phyloP scores from a whole-genome alignment of 2,113 vertebrate species.

The Parus major region DNA sequence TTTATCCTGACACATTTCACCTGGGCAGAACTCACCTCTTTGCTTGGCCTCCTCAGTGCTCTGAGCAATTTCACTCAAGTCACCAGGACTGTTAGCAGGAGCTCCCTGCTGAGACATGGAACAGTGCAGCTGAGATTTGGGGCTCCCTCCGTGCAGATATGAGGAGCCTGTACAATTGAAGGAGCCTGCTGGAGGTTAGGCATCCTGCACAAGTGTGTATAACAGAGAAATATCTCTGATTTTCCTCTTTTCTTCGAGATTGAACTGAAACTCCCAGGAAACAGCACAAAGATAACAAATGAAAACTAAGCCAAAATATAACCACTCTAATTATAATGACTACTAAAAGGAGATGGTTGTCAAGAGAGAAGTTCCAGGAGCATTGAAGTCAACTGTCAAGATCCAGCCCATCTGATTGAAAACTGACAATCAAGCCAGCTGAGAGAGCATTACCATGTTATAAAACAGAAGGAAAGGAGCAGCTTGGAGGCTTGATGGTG shows the following conservation, averaged over 20 bases:
- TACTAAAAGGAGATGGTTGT: neutral
- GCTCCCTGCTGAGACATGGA: neutral
- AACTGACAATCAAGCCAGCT: neutral
- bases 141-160: too few species aligned
- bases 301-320: neutral
- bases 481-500: neutral
- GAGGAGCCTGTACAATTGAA: neutral
- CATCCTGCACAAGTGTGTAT: neutral
- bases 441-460: neutral
- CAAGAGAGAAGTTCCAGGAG: neutral
- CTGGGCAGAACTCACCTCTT: neutral
- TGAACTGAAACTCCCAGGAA: neutral
- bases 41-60: neutral
- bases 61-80: neutral
- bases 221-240: neutral
- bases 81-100: neutral
- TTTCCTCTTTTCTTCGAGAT: neutral
- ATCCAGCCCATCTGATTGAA: neutral
- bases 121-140: neutral
- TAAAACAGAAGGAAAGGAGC: neutral
- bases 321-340: neutral
- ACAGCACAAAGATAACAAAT: neutral
- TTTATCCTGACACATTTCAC: neutral
- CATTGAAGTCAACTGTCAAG: neutral
- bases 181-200: neutral